A percentile compares a stretch with the other conserved stretches of the same genome.
These are phyloP conservation scores for Drosophila repletoides DNA, from an alignment of 1,140 invertebrate genomes.

Conservation along the genomic window DNA sequence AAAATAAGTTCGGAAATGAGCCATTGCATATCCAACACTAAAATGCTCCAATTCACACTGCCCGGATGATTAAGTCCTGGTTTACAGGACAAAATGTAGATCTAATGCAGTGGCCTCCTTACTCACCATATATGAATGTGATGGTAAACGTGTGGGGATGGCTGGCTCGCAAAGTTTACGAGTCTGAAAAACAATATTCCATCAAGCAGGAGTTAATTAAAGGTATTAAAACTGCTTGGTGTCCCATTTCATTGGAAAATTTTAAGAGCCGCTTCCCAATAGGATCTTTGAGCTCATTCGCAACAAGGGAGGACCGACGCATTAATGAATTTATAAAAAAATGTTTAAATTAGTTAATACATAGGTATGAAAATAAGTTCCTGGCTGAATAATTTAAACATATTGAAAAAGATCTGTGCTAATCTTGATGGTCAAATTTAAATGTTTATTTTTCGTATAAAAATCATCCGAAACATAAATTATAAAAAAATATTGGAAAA, in stretches of 20 bases:
- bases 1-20: neutral
- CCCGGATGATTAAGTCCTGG: neutral
- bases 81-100: neutral
- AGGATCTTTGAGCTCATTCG: no score
- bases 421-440: no score
- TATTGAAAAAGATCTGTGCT: no score
- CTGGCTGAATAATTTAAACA: no score
- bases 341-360: no score
- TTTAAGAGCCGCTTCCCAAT: neutral
- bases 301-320: no score
- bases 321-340: no score
- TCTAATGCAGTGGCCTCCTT: neutral
- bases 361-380: no score
- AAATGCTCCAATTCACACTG: neutral
- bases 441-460: no score
- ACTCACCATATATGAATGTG: neutral
- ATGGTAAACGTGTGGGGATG: constrained; percentile 4
- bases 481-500: no score
- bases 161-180: neutral
- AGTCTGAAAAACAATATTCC: neutral
- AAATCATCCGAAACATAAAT: no score
- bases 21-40: neutral
- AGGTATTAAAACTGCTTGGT: constrained; percentile 1
- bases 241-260: constrained; percentile 4
- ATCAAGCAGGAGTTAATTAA: neutral